A percentile compares a stretch with the other conserved stretches of the same genome.
These are phyloP conservation scores for Centropyge bicolor DNA, from an alignment of 2,797 vertebrate species.

Conservation along the genomic window DNA sequence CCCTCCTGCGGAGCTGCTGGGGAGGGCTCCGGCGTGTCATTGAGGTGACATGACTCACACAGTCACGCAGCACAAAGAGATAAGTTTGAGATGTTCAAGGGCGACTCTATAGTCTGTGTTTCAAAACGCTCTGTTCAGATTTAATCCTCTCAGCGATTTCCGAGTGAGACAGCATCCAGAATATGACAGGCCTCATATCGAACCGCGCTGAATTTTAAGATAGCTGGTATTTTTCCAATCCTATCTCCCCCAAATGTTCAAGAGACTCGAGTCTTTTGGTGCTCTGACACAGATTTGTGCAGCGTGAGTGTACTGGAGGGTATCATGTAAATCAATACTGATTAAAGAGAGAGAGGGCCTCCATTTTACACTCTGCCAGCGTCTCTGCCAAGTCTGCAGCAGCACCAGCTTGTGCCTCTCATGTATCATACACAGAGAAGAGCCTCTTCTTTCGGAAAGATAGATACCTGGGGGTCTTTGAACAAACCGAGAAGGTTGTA, in stretches of 20 bases:
- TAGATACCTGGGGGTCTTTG: background rate
- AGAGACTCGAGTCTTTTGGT: constrained; percentile 10
- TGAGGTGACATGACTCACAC: constrained; percentile 60
- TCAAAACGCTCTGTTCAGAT: constrained; percentile 51
- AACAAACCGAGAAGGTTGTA: background rate
- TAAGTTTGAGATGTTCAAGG: constrained; percentile 64
- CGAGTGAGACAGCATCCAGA: constrained; percentile 18
- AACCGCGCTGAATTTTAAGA: constrained; percentile 31
- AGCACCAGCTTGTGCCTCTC: constrained; percentile 10
- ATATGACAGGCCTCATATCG: constrained; percentile 46
- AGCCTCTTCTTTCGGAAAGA: constrained; percentile 1
- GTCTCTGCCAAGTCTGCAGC: constrained; percentile 19
- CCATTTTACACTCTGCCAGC: constrained; percentile 52
- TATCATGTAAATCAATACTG: constrained; percentile 65
- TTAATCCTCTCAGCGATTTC: constrained; percentile 60
- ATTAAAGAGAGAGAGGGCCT: constrained; percentile 65
- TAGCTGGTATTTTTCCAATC: constrained; percentile 17
- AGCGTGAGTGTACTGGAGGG: constrained; percentile 16
- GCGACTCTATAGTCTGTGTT: constrained; percentile 34
- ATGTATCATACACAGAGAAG: constrained; percentile 24
- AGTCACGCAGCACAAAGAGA: constrained; percentile 54
- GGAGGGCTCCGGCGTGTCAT: constrained; percentile 47
- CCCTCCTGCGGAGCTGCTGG: constrained; percentile 32
- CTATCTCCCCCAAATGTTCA: constrained; percentile 18
- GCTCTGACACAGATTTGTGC: constrained; percentile 49